phyloP scores from a whole-genome alignment of 2,113 vertebrate genomes.

The Edolisoma coerulescens region DNA sequence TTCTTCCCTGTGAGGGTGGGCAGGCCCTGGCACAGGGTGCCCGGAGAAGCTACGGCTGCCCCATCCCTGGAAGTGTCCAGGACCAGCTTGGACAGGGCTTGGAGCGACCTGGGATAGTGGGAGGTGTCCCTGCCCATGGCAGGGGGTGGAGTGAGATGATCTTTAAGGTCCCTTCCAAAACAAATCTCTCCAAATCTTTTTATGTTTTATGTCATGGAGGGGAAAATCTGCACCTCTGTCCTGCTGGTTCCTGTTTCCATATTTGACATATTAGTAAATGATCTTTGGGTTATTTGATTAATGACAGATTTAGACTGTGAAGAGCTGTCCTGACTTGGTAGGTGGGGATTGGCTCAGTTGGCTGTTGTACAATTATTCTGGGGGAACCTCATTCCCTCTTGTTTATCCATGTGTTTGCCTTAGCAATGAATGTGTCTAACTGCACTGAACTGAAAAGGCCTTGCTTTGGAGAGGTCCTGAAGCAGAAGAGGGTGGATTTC shows the following conservation, averaged over 20 bases:
- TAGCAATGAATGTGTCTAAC: not conserved
- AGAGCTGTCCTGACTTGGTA: not conserved
- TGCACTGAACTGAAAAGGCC: not conserved
- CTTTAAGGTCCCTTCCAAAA: not conserved
- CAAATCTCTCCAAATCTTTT: not conserved
- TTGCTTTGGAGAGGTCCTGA: not conserved
- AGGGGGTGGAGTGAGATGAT: not conserved
- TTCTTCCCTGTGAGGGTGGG: not conserved
- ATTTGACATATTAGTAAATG: not conserved
- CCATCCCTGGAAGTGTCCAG: not conserved
- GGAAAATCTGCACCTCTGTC: not conserved
- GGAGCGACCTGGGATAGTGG: not conserved
- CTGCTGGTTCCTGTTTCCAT: not conserved
- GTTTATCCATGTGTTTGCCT: not conserved
- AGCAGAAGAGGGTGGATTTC: not conserved
- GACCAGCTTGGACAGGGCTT: not conserved
- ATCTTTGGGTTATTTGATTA: not conserved
- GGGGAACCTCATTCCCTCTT: not conserved
- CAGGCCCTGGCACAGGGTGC: not conserved
- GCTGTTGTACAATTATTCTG: not conserved
- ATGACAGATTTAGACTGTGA: not conserved
- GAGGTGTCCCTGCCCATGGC: not conserved
- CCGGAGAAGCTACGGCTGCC: not conserved
- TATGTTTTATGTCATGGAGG: not conserved
- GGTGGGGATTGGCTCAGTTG: not conserved